These are phyloP conservation scores for Amblyornis subalaris DNA, from an alignment of 2,113 vertebrate species.

Conservation along the genomic window DNA sequence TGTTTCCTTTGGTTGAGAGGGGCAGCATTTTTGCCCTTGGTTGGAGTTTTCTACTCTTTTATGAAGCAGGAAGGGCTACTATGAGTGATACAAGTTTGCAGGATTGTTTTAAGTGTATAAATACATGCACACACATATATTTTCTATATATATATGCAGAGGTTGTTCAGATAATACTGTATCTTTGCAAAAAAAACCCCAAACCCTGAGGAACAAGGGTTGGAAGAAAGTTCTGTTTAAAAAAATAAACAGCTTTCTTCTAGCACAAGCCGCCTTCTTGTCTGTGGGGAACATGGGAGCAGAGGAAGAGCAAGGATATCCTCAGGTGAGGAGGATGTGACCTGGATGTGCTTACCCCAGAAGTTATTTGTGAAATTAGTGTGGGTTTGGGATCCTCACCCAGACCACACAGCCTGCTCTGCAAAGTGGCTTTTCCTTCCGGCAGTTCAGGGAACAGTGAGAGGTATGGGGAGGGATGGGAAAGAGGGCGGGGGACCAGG, in stretches of 20 bases:
- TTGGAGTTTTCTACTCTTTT: too few relatives aligned
- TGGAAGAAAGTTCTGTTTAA: conserved; percentile 69
- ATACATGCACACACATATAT: too few relatives aligned
- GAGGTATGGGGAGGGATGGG: neutral
- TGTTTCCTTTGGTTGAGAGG: too few relatives aligned
- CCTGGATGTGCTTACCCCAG: neutral
- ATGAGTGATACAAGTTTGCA: too few relatives aligned
- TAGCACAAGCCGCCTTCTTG: neutral
- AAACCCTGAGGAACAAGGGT: conserved; percentile 40
- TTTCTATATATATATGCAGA: neutral
- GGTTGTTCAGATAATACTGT: conserved; percentile 53
- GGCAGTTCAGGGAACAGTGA: neutral
- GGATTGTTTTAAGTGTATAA: too few relatives aligned
- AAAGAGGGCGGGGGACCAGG: neutral
- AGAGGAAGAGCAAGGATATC: neutral
- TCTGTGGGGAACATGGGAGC: neutral
- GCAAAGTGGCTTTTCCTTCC: neutral
- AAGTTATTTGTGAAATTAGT: neutral
- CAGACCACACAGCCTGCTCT: neutral
- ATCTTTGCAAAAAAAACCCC: conserved; percentile 44
- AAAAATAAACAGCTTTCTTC: conserved; percentile 81
- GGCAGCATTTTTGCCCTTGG: too few relatives aligned
- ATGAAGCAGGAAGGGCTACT: too few relatives aligned
- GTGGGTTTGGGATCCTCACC: neutral
- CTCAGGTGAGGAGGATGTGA: neutral